Evolutionary conservation across 1,140 invertebrate genomes (phyloP), one percentile per base, ranked within the genome.

Genomic region (Anastrepha ludens): DNA sequence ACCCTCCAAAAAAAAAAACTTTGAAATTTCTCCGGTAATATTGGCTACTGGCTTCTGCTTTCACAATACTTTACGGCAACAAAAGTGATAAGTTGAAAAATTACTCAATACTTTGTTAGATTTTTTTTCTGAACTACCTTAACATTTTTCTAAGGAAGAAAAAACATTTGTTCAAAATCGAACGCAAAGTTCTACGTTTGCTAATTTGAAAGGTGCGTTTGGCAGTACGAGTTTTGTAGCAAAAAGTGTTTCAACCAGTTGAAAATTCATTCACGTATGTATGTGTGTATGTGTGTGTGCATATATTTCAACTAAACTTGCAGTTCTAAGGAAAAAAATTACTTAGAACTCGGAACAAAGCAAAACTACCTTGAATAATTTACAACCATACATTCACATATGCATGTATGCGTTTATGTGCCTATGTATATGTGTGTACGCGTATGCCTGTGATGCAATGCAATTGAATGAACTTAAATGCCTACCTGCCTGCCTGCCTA

Each of bases 311-410:
- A 81, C 41, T 55, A 15, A 81, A 81, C 50, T 44, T 81, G 50
- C 29, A n/a, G 74, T 55, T 20, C n/a, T 3, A 41, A 20, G 2
- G 7, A 81, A 81, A 67, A 41, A 67, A 29, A 39, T 64, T 29
- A 55, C 50, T 17, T 62, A 67, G 17, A 58, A 81, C 74, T 50
- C 41, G 7, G n/a, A 55, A 55, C 74, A 81, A 81, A 81, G n/a
- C 17, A 55, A 55, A 58, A 81, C 74, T 81, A 58, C 74, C 74
- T 81, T 81, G 74, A 81, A 81, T 81, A 55, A 81, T 81, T 81
- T 20, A 2, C 17, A 11, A 17, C 6, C 39, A 81, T 81, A 55
- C 44, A 8, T 62, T 4, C 13, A 62, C 15, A 3, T 11, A 67
- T 67, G 29, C 5, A 1, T 67, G 6, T 67, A 39, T 20, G 17